Conservation (phyloP, 2,888 invertebrate species). For the Drosophila pegasa region DNA sequence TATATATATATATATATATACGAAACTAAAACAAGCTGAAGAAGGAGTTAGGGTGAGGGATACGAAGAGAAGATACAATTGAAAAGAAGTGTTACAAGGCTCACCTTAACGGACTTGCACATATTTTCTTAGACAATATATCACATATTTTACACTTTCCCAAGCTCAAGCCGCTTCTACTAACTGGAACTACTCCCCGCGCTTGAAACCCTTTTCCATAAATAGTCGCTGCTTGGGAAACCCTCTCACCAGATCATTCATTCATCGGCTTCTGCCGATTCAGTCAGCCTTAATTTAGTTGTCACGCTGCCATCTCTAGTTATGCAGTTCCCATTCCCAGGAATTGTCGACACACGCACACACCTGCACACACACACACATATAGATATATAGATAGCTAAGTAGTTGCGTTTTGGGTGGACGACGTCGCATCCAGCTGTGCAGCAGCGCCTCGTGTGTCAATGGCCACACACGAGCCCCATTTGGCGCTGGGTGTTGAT, state of each 20-base stretch:
- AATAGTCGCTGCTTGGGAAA: background rate
- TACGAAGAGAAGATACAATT: too few relatives aligned
- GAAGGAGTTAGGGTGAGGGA: too few relatives aligned
- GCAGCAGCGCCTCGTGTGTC: constrained; percentile 77
- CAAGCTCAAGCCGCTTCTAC: background rate
- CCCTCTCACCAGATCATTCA: background rate
- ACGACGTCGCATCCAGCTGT: constrained; percentile 66
- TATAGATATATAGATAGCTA: background rate
- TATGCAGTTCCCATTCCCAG: constrained; percentile 20
- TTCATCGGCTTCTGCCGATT: background rate
- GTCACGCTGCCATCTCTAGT: constrained; percentile 52
- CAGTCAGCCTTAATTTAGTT: constrained; percentile 1
- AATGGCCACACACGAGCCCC: constrained; percentile 77
- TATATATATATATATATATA: too few relatives aligned
- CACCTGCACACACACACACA: constrained; percentile 1
- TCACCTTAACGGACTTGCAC: too few relatives aligned
- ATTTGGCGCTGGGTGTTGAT: constrained; percentile 78
- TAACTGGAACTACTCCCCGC: background rate
- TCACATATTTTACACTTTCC: too few relatives aligned
- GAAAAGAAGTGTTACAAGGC: too few relatives aligned
- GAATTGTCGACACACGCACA: constrained; percentile 25
- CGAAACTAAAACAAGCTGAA: too few relatives aligned
- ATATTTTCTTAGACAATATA: too few relatives aligned
- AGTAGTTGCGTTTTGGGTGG: constrained; percentile 35
- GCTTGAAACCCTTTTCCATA: background rate